Evolutionary conservation across 2,888 invertebrate genomes (phyloP).

Genomic region (Zhuqinia jingwanae): DNA sequence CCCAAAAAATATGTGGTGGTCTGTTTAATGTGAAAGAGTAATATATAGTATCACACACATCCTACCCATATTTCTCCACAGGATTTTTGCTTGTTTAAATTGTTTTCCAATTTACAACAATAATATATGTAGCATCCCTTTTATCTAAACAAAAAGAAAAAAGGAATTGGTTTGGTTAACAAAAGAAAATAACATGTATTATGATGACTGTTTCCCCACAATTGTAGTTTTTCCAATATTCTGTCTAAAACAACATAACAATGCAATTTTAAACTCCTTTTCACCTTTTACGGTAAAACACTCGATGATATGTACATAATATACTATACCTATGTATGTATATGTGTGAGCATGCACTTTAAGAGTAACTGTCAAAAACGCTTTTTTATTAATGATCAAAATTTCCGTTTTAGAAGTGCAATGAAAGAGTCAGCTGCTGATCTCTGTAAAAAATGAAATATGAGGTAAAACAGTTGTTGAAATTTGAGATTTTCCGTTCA

Average conservation of each 20-base stretch:
- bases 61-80: too few species aligned
- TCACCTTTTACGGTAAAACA: too few species aligned
- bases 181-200: neutral
- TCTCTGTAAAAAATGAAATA: conserved; percentile 33
- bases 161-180: neutral
- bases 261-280: neutral
- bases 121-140: neutral
- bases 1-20: neutral
- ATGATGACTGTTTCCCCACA: neutral
- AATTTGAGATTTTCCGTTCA: conserved; percentile 47
- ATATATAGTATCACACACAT: too few species aligned
- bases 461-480: conserved; percentile 49
- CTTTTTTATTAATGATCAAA: conserved; percentile 61
- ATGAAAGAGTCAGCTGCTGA: conserved; percentile 18
- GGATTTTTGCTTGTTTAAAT: too few species aligned
- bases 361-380: conserved; percentile 54
- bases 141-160: neutral
- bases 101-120: conserved; percentile 1
- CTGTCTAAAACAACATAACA: neutral
- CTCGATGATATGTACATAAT: neutral
- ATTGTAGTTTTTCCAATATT: conserved; percentile 1
- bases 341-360: neutral
- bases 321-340: neutral
- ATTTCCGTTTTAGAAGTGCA: conserved; percentile 37
- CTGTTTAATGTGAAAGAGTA: too few species aligned